Evolutionary conservation across 2,113 vertebrate genomes (phyloP), one percentile per base, ranked within the genome.

Genomic region (Leiothrix lutea): DNA sequence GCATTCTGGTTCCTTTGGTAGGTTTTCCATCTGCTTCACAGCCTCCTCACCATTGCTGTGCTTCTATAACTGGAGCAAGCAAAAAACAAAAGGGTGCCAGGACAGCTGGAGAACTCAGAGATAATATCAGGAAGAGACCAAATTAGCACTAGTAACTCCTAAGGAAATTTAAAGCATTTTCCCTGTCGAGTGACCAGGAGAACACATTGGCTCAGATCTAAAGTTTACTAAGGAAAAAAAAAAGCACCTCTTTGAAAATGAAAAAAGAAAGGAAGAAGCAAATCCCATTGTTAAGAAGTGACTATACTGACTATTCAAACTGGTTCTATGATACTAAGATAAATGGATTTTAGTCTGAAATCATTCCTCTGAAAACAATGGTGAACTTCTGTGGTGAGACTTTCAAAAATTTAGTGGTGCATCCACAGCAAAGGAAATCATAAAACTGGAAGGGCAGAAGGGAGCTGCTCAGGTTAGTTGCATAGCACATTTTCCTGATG

Each of bases 401-500:
- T 29, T n/a, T 42, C 28, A 86, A 48, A 83, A 91, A 44, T 53
- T 65, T 44, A 35, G 14, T 45, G 44, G 4, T 44, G 5, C 29
- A 69, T 24, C 14, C 22, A 61, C 51, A 71, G 35, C 60, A 75
- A 88, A 72, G 14, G 21, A 80, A 69, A 80, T 86, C 2, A 2
- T 67, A 26, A 31, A 80, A 20, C 21, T 60, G 45, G 28, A 80
- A 73, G 50, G 2, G 5, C 0, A 0, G 8, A 45, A 40, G 42
- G 36, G 45, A 77, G 19, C 9, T 48, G 21, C 54, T 91, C 22
- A 24, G 5, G 13, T 56, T 77, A 42, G 6, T 60, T 80, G n/a
- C 35, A 48, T 15, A 69, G 24, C 38, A 44, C 1, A 13, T 85
- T 85, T 87, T 19, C 15, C 24, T 85, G 7, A 5, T 0, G 1